A percentile compares a stretch with the other conserved stretches of the same genome.
Evolutionary conservation across 2,113 vertebrate species (phyloP).

Genomic region (Neotoma lepida): DNA sequence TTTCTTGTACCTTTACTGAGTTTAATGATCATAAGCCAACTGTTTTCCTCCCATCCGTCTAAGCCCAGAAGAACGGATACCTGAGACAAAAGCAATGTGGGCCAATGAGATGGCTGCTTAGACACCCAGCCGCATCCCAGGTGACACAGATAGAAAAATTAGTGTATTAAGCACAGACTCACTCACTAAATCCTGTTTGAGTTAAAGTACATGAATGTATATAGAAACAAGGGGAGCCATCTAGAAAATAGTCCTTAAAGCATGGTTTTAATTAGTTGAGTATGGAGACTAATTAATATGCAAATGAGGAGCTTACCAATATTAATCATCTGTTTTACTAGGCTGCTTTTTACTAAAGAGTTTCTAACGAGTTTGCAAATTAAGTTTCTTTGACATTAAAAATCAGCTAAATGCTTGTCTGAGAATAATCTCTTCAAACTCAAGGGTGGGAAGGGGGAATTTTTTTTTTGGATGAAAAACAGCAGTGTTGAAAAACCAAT

Average conservation of each 20-base stretch:
- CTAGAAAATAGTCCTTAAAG: conserved; percentile 83
- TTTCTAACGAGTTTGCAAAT: conserved; percentile 86
- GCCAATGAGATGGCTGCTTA: background rate
- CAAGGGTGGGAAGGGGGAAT: conserved; percentile 51
- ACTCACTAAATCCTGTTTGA: conserved; percentile 21
- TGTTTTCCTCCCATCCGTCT: background rate
- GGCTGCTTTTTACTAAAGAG: conserved; percentile 83
- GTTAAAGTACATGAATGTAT: conserved; percentile 47
- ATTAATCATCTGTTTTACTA: conserved; percentile 89
- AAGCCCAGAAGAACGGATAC: background rate
- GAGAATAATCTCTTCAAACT: conserved; percentile 78
- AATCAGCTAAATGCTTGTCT: conserved; percentile 80
- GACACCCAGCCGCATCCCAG: background rate
- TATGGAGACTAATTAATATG: conserved; percentile 89
- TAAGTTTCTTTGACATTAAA: conserved; percentile 85
- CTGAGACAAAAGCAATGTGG: background rate
- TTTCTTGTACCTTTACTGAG: background rate
- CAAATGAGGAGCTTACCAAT: conserved; percentile 86
- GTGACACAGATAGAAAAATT: background rate
- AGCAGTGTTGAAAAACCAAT: conserved; percentile 81
- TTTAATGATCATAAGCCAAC: background rate
- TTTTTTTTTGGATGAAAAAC: conserved; percentile 81
- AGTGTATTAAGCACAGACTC: conserved; percentile 3
- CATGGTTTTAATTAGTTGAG: conserved; percentile 86
- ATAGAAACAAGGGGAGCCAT: conserved; percentile 71